Percentiles rank a stretch among this genome's conserved stretches.
phyloP scores from a whole-genome alignment of 2,113 vertebrate genomes.

The Oophaga pumilio region DNA sequence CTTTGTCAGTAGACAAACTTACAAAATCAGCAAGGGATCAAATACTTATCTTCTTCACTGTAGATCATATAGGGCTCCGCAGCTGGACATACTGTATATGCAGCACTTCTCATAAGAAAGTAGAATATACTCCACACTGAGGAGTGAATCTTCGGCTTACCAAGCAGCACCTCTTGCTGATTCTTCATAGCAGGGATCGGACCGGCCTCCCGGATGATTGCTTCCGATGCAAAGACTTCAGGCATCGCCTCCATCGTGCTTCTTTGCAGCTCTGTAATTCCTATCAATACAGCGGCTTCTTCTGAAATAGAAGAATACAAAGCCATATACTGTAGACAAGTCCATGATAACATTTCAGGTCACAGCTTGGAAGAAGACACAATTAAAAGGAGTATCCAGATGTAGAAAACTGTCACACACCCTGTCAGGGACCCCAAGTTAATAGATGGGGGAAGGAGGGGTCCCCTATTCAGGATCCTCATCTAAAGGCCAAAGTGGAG shows the following conservation, averaged over 20 bases:
- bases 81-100: too few species aligned
- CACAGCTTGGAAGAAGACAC: too few species aligned
- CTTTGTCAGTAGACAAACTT: too few species aligned
- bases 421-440: too few species aligned
- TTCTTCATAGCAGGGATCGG: constrained; percentile 69
- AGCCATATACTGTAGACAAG: not conserved
- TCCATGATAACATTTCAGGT: not conserved
- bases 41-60: too few species aligned
- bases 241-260: constrained; percentile 68
- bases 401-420: too few species aligned
- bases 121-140: not conserved
- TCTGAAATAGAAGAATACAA: constrained; percentile 56
- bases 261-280: constrained; percentile 66
- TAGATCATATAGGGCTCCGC: too few species aligned
- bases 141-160: constrained; percentile 60
- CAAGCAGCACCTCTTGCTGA: constrained; percentile 67
- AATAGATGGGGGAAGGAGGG: too few species aligned
- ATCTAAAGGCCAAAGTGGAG: too few species aligned
- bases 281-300: constrained; percentile 59
- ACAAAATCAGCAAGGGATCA: too few species aligned
- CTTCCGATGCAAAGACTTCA: constrained; percentile 61
- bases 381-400: too few species aligned
- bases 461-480: too few species aligned
- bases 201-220: constrained; percentile 66
- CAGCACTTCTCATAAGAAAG: not conserved